Base-by-base conservation (phyloP, 2,797 vertebrate species). In the Rhinatrema bivittatum region DNA sequence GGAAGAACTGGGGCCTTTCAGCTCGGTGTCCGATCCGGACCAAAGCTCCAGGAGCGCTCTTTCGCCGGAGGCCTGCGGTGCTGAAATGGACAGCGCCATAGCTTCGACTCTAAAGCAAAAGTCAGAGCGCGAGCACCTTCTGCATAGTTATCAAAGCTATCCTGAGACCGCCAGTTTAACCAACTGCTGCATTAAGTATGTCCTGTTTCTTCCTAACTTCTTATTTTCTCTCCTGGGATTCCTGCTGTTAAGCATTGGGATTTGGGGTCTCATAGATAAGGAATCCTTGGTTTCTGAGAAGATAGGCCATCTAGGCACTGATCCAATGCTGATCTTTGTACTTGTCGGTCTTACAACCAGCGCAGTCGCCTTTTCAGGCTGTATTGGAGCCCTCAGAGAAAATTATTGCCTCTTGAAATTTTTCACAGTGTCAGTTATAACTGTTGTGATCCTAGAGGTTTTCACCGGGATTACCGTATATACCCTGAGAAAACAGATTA, bases 191-290 rank as follows among this genome's bases (percentile, higher is more conserved):
- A 49, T 91, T 14, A 90, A 89, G 55, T 84, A 74, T 46, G 38
- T 89, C 20, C 53, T 81, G 40, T 69, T 92, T 53, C 19, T 82
- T 6, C 82, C 74, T 68, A 95, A 91, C 63, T 67, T 93, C 37
- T 16, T 83, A 20, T 88, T 93, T 65, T 82, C 86, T 7, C 63
- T 86, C 16, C 51, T 91, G 36, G 85, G 89, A 14, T 70, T 91
- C 18, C 25, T 82, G 33, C 39, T 69, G 16, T 70, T 96, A 9
- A 70, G 72, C 0, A 6, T 85, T 2, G 91, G 91, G 8, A 43
- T 93, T 23, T 94, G 91, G 93, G 93, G 93, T 20, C 81, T 97
- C 32, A 45, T 85, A 7, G 79, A 72, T 59, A 96, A 92, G 56
- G 79, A 83, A 29, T 85, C 84, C 1, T 76, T 86, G 10, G 52